phyloP scores from a whole-genome alignment of 2,113 vertebrate genomes.

The Corvus hawaiiensis region DNA sequence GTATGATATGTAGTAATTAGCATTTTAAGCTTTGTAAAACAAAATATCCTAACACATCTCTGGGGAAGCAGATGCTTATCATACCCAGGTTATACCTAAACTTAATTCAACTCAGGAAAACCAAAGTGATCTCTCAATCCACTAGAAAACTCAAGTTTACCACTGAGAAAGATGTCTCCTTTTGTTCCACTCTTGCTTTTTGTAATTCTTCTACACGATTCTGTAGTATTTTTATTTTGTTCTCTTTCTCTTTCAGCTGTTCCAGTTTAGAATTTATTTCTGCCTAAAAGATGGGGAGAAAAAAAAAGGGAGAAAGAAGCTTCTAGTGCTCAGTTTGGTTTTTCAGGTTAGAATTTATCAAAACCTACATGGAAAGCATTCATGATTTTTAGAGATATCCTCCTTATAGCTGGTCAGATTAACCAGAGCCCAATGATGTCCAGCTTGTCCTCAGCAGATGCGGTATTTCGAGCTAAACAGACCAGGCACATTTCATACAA shows the following conservation, averaged over 20 bases:
- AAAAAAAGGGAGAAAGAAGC: background rate
- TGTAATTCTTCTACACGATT: conserved; percentile 55
- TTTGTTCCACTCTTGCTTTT: conserved; percentile 27
- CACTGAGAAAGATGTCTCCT: conserved; percentile 5
- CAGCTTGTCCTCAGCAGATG: background rate
- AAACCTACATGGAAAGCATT: background rate
- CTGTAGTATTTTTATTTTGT: conserved; percentile 74
- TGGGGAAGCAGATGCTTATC: background rate
- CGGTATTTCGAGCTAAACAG: background rate
- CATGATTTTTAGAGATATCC: background rate
- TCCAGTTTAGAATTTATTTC: conserved; percentile 69
- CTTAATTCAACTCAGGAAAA: background rate
- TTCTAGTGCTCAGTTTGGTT: background rate
- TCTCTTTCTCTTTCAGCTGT: conserved; percentile 76
- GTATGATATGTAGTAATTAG: background rate
- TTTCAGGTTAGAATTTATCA: background rate
- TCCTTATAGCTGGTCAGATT: background rate
- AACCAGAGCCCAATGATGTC: background rate
- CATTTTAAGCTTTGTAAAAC: background rate
- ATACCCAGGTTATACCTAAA: background rate
- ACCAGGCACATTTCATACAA: background rate
- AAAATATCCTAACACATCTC: background rate
- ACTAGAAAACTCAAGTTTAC: conserved; percentile 46
- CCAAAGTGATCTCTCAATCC: background rate
- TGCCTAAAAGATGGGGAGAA: conserved; percentile 61